A percentile compares a stretch with the other conserved stretches of the same genome.
Conservation (phyloP, 2,888 invertebrate genomes). For the Tenodera sinensis region DNA sequence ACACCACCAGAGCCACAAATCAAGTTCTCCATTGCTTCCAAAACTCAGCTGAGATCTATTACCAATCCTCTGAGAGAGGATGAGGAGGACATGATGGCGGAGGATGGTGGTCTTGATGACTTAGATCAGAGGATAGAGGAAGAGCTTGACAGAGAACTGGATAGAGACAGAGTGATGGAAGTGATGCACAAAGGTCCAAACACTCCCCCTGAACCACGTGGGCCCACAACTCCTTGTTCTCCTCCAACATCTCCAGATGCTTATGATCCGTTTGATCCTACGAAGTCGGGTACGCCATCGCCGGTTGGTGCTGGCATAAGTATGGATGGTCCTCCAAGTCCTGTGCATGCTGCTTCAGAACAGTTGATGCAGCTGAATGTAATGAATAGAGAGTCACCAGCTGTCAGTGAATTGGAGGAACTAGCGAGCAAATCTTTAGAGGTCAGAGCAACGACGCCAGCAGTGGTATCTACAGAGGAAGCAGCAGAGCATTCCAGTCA, state of each 20-base stretch:
- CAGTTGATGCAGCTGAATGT: slow-evolving; percentile 1
- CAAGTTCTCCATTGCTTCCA: slow-evolving; percentile 57
- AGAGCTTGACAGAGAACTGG: slow-evolving; percentile 38
- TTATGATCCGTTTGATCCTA: slow-evolving; percentile 90
- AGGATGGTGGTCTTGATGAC: slow-evolving; percentile 30
- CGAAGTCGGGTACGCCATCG: slow-evolving; percentile 70
- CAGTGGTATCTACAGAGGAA: slow-evolving; percentile 7
- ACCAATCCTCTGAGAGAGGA: slow-evolving; percentile 57
- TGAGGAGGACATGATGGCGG: slow-evolving; percentile 41
- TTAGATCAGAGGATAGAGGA: slow-evolving; percentile 37
- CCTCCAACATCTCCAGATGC: slow-evolving; percentile 74
- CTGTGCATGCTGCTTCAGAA: slow-evolving; percentile 7
- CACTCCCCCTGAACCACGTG: slow-evolving; percentile 60
- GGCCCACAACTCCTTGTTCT: slow-evolving; percentile 50
- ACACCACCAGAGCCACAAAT: slow-evolving; percentile 71
- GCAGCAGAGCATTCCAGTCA: slow-evolving; percentile 16
- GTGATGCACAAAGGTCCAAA: slow-evolving; percentile 62
- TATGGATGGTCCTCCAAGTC: slow-evolving; percentile 37
- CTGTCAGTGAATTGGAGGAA: slow-evolving; percentile 18
- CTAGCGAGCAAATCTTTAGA: slow-evolving; percentile 9
- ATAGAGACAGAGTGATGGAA: slow-evolving; percentile 24
- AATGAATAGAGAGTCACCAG: slow-evolving; percentile 9
- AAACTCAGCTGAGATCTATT: slow-evolving; percentile 52
- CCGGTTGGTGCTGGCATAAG: slow-evolving; percentile 46
- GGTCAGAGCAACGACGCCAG: slow-evolving; percentile 3